phyloP scores from a whole-genome alignment of 2,113 vertebrate genomes.

The Apodemus speciosus region DNA sequence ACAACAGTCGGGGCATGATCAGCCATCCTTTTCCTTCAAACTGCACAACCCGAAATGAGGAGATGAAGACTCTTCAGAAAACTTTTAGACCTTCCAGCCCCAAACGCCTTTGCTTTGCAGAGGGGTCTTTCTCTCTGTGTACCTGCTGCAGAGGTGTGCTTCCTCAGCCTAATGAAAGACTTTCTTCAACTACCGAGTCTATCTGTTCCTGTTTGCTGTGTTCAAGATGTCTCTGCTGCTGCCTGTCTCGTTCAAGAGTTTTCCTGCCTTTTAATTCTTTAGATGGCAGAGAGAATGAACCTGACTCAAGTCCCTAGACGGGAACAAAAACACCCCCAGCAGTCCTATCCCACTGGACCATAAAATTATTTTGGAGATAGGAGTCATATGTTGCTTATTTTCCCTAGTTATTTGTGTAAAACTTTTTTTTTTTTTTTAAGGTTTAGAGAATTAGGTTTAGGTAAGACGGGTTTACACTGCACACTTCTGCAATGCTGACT shows the following conservation, averaged over 20 bases:
- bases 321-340: neutral
- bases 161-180: neutral
- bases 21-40: neutral
- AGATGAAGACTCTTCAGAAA: neutral
- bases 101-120: neutral
- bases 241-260: neutral
- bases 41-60: neutral
- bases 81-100: neutral
- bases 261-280: neutral
- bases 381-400: neutral
- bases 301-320: neutral
- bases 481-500: neutral
- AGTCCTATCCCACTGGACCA: neutral
- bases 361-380: neutral
- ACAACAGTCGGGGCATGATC: neutral
- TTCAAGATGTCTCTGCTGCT: neutral
- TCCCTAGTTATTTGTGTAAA: conserved; percentile 29
- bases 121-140: neutral
- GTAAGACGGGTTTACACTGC: neutral
- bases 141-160: too few relatives aligned
- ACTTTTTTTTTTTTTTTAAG: conserved; percentile 19
- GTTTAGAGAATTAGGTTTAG: neutral
- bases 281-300: neutral
- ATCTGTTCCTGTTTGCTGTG: neutral
- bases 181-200: neutral